These are phyloP conservation scores for Hyperoplus immaculatus DNA, from an alignment of 2,797 vertebrate species.

Conservation along the genomic window DNA sequence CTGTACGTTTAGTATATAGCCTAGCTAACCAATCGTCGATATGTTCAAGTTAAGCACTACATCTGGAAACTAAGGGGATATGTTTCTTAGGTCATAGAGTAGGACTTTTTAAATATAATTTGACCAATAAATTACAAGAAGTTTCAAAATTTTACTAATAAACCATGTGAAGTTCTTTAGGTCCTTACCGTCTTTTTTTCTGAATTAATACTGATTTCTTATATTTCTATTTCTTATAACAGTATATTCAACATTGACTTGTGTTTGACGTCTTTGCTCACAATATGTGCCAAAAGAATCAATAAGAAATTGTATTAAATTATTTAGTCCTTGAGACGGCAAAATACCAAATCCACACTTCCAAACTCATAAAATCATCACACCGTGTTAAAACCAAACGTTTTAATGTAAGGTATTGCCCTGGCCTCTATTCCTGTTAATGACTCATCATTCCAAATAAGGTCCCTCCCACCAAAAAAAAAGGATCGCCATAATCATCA, in stretches of 20 bases:
- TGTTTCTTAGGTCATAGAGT: neutral
- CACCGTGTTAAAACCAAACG: neutral
- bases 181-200: neutral
- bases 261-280: neutral
- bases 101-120: neutral
- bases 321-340: neutral
- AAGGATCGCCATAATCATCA: neutral
- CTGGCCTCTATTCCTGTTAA: neutral
- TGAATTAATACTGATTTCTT: neutral
- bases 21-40: no score
- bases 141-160: neutral
- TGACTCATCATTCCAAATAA: neutral
- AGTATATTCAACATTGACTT: neutral
- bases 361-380: neutral
- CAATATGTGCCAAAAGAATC: neutral
- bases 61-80: no score
- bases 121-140: neutral
- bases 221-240: neutral
- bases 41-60: no score
- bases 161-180: no score
- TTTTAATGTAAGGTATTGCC: neutral
- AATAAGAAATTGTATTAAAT: neutral
- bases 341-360: conserved; percentile 4
- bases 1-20: no score
- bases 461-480: neutral